A percentile compares a stretch with the other conserved stretches of the same genome.
phyloP scores from a whole-genome alignment of 2,888 invertebrate species.

The Lampropteryx suffumata region DNA sequence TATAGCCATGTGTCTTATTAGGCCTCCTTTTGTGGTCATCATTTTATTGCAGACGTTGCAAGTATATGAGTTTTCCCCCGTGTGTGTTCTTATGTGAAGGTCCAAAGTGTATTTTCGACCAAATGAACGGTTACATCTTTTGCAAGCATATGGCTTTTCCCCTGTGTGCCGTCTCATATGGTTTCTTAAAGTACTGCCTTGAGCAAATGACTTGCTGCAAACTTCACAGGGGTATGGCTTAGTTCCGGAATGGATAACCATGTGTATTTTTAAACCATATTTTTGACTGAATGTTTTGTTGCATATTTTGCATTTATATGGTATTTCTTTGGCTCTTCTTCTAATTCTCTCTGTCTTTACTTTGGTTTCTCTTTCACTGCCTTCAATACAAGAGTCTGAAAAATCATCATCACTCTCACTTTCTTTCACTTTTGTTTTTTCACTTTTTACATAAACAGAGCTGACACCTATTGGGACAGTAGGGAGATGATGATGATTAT shows the following conservation, averaged over 20 bases:
- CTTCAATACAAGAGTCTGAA: neutral
- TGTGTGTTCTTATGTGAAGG: conserved; percentile 4
- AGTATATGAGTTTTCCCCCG: conserved; percentile 5
- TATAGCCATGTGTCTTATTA: conserved; percentile 1
- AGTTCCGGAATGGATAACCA: conserved; percentile 8
- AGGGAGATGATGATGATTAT: too few species aligned
- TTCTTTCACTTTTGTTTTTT: neutral
- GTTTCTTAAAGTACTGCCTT: conserved; percentile 5
- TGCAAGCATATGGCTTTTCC: conserved; percentile 10
- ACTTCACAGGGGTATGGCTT: conserved; percentile 14
- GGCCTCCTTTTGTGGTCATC: conserved; percentile 5
- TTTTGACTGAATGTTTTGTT: conserved; percentile 10
- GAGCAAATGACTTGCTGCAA: conserved; percentile 9
- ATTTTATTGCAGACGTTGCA: conserved; percentile 8
- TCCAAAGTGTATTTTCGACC: conserved; percentile 5
- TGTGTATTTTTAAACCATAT: conserved; percentile 6
- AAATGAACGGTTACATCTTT: conserved; percentile 2
- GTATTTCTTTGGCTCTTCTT: neutral
- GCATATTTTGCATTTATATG: conserved; percentile 8
- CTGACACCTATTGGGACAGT: too few species aligned
- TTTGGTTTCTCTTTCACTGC: neutral
- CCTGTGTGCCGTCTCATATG: conserved; percentile 14
- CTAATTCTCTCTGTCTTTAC: neutral
- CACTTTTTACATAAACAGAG: neutral
- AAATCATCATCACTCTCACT: neutral